A percentile compares a stretch with the other conserved stretches of the same genome.
Conservation (phyloP, 1,140 invertebrate genomes). For the Procambarus virginalis region DNA sequence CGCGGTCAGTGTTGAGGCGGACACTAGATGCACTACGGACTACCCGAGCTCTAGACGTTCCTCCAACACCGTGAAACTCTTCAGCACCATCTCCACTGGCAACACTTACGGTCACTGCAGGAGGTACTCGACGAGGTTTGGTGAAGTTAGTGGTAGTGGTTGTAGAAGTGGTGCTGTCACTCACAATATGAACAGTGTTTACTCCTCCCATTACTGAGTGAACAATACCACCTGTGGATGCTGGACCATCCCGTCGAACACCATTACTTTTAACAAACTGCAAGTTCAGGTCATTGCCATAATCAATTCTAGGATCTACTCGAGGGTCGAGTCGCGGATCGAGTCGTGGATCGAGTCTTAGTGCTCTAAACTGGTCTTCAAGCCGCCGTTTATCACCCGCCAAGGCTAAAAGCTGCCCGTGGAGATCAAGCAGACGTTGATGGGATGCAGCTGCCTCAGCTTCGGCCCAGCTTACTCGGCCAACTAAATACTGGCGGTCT, state of each 20-base stretch:
- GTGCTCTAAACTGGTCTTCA: constrained; percentile 60
- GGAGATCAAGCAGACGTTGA: constrained; percentile 68
- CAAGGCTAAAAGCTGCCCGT: constrained; percentile 59
- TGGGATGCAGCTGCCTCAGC: constrained; percentile 65
- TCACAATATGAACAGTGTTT: constrained; percentile 53
- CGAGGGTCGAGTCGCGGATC: constrained; percentile 20
- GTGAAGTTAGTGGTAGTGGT: constrained; percentile 24
- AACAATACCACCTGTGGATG: constrained; percentile 48
- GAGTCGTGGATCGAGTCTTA: constrained; percentile 2
- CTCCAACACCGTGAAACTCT: constrained; percentile 5
- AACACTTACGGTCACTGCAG: constrained; percentile 58
- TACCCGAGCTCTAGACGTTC: not conserved
- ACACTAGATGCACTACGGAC: constrained; percentile 58
- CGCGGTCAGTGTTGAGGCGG: constrained; percentile 49
- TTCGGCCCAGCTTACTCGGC: constrained; percentile 71
- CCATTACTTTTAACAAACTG: constrained; percentile 54
- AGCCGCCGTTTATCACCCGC: constrained; percentile 66
- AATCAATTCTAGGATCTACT: constrained; percentile 19
- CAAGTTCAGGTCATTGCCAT: constrained; percentile 29
- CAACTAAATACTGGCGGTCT: constrained; percentile 79
- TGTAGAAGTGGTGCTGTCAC: constrained; percentile 32
- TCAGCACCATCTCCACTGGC: constrained; percentile 9
- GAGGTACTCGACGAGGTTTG: constrained; percentile 38
- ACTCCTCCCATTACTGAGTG: constrained; percentile 57
- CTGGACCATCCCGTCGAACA: constrained; percentile 44